Conservation (phyloP, 2,888 invertebrate genomes). For the Trilocha varians region DNA sequence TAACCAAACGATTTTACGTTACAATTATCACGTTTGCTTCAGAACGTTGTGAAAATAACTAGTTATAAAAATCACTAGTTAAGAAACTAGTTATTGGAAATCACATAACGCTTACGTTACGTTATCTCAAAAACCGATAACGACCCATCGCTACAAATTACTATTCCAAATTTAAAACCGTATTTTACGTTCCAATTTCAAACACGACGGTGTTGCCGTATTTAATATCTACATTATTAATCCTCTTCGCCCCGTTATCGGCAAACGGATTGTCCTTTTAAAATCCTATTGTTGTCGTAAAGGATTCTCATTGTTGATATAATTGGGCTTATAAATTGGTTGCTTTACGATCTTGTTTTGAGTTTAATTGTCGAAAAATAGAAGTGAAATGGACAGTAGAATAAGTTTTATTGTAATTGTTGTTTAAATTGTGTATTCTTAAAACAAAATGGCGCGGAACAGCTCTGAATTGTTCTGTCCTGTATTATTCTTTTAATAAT, state of each 20-base stretch:
- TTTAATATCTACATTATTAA: constrained; percentile 5
- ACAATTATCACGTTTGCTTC: no score
- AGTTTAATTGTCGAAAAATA: not conserved
- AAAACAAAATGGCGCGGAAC: no score
- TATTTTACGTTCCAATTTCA: not conserved
- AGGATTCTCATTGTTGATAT: not conserved
- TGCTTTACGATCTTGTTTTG: not conserved
- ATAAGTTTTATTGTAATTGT: no score
- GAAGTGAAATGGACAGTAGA: no score
- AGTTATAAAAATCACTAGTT: no score
- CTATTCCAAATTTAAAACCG: not conserved
- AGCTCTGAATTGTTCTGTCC: no score
- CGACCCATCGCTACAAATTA: not conserved
- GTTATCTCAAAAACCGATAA: not conserved
- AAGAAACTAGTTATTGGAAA: no score
- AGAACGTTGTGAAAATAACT: no score
- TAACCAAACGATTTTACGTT: no score
- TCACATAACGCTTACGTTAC: no score
- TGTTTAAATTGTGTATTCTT: no score
- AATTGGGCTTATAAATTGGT: not conserved
- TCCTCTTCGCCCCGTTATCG: not conserved
- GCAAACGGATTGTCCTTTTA: not conserved
- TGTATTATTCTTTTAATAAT: no score
- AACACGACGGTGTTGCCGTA: constrained; percentile 3
- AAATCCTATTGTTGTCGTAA: not conserved